These are phyloP conservation scores for Brachyptera putata DNA, from an alignment of 2,888 invertebrate genomes.

Conservation along the genomic window DNA sequence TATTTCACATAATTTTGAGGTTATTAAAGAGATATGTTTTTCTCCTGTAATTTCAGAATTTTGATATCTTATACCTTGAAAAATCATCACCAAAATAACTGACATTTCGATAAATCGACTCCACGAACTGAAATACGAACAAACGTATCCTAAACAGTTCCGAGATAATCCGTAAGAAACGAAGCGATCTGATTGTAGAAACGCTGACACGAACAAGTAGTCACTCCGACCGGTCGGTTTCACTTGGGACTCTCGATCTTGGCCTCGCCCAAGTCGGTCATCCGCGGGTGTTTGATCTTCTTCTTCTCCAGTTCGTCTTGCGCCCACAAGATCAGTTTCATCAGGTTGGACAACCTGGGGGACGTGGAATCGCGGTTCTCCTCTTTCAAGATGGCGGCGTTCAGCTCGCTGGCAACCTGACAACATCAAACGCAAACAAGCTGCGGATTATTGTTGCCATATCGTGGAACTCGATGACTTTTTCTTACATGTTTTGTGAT, in stretches of 20 bases:
- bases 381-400: slow-evolving; percentile 93
- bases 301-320: slow-evolving; percentile 93
- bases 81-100: too few relatives aligned
- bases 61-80: too few relatives aligned
- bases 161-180: too few relatives aligned
- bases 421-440: slow-evolving; percentile 31
- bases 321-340: slow-evolving; percentile 93
- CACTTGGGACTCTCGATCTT: slow-evolving; percentile 72
- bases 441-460: background rate
- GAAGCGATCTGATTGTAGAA: too few relatives aligned
- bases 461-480: background rate
- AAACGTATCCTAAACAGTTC: too few relatives aligned
- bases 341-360: slow-evolving; percentile 83
- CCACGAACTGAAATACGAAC: too few relatives aligned
- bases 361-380: slow-evolving; percentile 88
- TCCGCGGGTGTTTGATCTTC: slow-evolving; percentile 91
- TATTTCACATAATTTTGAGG: too few relatives aligned
- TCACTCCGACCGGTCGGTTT: slow-evolving; percentile 30
- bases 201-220: too few relatives aligned
- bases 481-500: too few relatives aligned
- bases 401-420: slow-evolving; percentile 92
- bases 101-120: too few relatives aligned
- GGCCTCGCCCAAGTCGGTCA: slow-evolving; percentile 86
- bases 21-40: too few relatives aligned
- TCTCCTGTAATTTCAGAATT: too few relatives aligned